Evolutionary conservation across 2,113 vertebrate species (phyloP), one percentile per base, ranked within the genome.

Genomic region (Sclerurus mexicanus): DNA sequence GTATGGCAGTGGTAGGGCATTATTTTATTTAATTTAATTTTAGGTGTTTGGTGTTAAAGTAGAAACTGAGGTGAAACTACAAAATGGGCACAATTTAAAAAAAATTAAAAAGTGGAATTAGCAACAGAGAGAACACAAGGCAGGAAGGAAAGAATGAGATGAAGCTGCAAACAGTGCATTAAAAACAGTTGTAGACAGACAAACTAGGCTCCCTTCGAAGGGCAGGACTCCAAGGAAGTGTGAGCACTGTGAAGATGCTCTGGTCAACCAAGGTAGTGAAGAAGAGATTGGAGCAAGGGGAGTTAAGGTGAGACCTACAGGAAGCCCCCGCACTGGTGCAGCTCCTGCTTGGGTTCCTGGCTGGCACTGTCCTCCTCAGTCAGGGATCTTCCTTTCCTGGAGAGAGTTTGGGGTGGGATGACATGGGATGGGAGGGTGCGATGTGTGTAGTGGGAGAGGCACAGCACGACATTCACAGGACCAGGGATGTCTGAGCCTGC

Each of bases 271-370:
- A 76, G 40, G 31, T 1, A 15, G 52, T 50, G 58, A 58, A 63
- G 56, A 44, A 69, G 42, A 80, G 14, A 25, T 25, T 75, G 63
- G 44, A 85, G 18, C 30, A 28, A 74, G 68, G 16, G 35, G 8
- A 74, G 25, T 18, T 49, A 67, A 42, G 49, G 27, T 12, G 30
- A 88, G 24, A 18, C 40, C 24, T 19, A 15, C 23, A 14, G 46
- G 46, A 53, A 55, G 2, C 6, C 10, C 4, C 6, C 24, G 1
- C 14, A 18, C 8, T 1, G 0, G 9, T 20, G 11, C 20, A 66
- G 50, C n/a, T 89, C 33, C 50, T 63, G 28, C 10, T 6, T 46
- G 74, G 24, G 21, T 10, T 24, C 14, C 21, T 53, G 56, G n/a
- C 50, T 60, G 49, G 24, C 49, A 25, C 60, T 42, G 50, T 37